These are phyloP conservation scores for Meteorus sp. DNA, from an alignment of 1,140 invertebrate genomes.

Conservation along the genomic window DNA sequence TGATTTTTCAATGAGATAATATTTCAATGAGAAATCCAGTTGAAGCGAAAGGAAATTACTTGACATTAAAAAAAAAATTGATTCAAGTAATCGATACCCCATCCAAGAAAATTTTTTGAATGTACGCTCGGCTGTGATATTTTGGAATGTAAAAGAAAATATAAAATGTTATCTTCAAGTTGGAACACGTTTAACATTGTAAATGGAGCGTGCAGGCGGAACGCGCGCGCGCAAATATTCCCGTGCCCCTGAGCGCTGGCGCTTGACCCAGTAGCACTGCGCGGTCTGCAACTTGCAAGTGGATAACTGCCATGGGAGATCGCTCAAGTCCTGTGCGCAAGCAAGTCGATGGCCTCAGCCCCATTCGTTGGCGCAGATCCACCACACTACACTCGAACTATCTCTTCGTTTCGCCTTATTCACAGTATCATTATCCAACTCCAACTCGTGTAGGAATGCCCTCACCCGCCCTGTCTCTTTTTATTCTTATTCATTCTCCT, in stretches of 20 bases:
- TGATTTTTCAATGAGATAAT: no score
- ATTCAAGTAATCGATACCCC: no score
- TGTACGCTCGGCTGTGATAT: no score
- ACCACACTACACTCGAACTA: slow-evolving; percentile 17
- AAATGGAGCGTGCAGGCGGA: slow-evolving; percentile 10
- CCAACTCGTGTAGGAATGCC: slow-evolving; percentile 42
- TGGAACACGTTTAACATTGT: not conserved
- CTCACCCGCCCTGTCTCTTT: slow-evolving; percentile 21
- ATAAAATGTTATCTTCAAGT: no score
- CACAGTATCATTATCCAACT: slow-evolving; percentile 39
- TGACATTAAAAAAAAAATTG: not conserved
- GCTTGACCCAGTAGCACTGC: slow-evolving; percentile 55
- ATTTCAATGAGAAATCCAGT: not conserved
- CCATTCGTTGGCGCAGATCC: not conserved
- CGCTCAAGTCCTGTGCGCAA: slow-evolving; percentile 20
- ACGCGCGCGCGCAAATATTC: slow-evolving; percentile 31
- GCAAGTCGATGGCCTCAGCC: slow-evolving; percentile 30
- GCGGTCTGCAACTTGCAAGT: slow-evolving; percentile 44
- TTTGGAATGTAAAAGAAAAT: slow-evolving; percentile 27
- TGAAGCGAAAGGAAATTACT: not conserved
- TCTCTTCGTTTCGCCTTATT: slow-evolving; percentile 34
- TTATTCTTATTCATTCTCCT: slow-evolving; percentile 12
- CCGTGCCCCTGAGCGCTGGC: slow-evolving; percentile 47
- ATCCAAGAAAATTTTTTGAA: not conserved
- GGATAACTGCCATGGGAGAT: slow-evolving; percentile 43